These are phyloP conservation scores for Tautogolabrus adspersus DNA, from an alignment of 2,113 vertebrate species.

Conservation along the genomic window DNA sequence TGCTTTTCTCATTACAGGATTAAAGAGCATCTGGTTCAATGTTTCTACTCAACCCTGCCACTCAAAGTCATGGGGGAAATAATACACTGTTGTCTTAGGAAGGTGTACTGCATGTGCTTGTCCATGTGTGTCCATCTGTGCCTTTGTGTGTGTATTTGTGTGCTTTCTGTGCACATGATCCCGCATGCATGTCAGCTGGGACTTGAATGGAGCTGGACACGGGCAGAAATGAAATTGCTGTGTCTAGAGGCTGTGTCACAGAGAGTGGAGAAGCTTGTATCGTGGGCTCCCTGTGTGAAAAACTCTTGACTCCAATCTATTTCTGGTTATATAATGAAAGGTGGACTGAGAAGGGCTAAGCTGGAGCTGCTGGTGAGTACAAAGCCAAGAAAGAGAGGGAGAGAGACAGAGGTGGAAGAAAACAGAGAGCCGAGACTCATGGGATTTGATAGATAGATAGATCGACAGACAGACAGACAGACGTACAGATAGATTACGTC, in stretches of 20 bases:
- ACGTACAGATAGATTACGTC: not conserved
- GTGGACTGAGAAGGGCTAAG: conserved; percentile 61
- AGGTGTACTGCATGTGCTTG: conserved; percentile 32
- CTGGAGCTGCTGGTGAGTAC: conserved; percentile 49
- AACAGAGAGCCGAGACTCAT: not conserved
- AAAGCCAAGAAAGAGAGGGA: conserved; percentile 32
- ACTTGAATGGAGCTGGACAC: conserved; percentile 56
- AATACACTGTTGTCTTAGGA: conserved; percentile 64
- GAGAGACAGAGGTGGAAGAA: conserved; percentile 2
- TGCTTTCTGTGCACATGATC: conserved; percentile 1
- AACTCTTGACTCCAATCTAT: conserved; percentile 71
- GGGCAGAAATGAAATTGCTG: conserved; percentile 68
- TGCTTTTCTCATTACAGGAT: conserved; percentile 81
- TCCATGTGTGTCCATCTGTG: conserved; percentile 2
- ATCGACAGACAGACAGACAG: not conserved
- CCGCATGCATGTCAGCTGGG: conserved; percentile 44
- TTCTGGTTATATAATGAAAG: conserved; percentile 76
- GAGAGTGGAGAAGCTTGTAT: conserved; percentile 64
- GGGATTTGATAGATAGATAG: not conserved
- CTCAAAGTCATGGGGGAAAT: conserved; percentile 74
- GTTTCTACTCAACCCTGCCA: conserved; percentile 73
- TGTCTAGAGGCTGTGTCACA: conserved; percentile 62
- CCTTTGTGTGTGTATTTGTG: not conserved
- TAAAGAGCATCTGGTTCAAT: conserved; percentile 81
- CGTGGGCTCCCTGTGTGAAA: conserved; percentile 51